phyloP scores from a whole-genome alignment of 2,113 vertebrate species.

The Gadus macrocephalus region DNA sequence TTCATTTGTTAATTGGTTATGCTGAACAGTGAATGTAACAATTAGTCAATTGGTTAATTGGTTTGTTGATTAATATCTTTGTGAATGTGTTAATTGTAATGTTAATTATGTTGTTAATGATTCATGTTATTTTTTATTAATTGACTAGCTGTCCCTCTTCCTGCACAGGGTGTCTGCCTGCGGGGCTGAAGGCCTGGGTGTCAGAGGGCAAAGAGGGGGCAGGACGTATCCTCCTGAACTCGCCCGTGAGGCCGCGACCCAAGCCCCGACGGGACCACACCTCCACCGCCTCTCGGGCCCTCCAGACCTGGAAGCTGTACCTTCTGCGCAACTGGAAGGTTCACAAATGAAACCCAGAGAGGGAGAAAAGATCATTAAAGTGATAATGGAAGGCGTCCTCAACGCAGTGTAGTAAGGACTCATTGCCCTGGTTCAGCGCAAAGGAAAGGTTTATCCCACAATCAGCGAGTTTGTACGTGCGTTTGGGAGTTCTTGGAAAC shows the following conservation, averaged over 20 bases:
- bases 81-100: background rate
- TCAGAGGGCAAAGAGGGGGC: constrained; percentile 49
- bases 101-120: background rate
- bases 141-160: background rate
- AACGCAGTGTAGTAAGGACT: background rate
- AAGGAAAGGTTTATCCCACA: background rate
- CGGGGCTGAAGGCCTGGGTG: constrained; percentile 62
- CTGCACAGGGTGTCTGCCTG: constrained; percentile 57
- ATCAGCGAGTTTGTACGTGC: constrained; percentile 3
- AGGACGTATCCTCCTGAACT: constrained; percentile 41
- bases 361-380: constrained; percentile 12
- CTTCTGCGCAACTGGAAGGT: constrained; percentile 77
- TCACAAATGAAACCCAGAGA: constrained; percentile 63
- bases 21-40: too few species aligned
- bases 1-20: too few species aligned
- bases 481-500: too few species aligned
- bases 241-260: constrained; percentile 12
- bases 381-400: constrained; percentile 14
- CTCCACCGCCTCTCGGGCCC: constrained; percentile 36
- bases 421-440: background rate
- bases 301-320: constrained; percentile 50
- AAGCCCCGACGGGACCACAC: constrained; percentile 20
- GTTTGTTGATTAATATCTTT: too few species aligned
- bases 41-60: too few species aligned
- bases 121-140: background rate